Conservation (phyloP, 2,888 invertebrate genomes). For the Hydriomena furcata region DNA sequence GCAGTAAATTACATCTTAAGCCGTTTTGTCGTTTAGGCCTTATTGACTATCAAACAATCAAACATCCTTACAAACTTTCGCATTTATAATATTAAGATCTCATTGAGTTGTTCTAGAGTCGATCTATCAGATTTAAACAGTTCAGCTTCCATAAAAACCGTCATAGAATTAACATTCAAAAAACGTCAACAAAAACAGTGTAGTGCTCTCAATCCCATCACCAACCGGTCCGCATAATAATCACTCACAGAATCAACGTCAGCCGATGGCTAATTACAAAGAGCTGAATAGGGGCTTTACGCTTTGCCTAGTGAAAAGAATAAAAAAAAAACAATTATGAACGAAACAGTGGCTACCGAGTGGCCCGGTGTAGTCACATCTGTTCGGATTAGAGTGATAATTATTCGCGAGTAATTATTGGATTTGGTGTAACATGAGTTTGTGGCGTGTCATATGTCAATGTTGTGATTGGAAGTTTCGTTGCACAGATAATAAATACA, state of each 20-base stretch:
- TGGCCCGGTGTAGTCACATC: slow-evolving; percentile 81
- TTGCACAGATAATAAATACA: too few species aligned
- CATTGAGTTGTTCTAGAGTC: too few species aligned
- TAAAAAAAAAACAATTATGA: slow-evolving; percentile 74
- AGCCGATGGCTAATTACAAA: slow-evolving; percentile 78
- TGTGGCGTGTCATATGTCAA: slow-evolving; percentile 19
- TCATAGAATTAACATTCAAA: slow-evolving; percentile 12
- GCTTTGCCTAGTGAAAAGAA: slow-evolving; percentile 62
- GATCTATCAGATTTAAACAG: not conserved
- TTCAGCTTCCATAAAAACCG: not conserved
- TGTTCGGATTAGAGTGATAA: slow-evolving; percentile 81
- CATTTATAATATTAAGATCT: too few species aligned
- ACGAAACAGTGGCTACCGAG: slow-evolving; percentile 80
- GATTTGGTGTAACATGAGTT: slow-evolving; percentile 52
- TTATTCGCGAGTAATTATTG: slow-evolving; percentile 81
- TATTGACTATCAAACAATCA: too few species aligned
- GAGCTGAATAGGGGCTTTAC: slow-evolving; percentile 71
- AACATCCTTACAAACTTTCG: too few species aligned
- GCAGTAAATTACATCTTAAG: too few species aligned
- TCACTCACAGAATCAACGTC: slow-evolving; percentile 71
- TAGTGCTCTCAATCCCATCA: slow-evolving; percentile 38
- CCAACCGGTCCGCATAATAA: slow-evolving; percentile 67
- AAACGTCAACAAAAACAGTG: slow-evolving; percentile 28
- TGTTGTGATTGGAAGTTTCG: slow-evolving; percentile 3
- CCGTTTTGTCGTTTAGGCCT: too few species aligned